A percentile compares a stretch with the other conserved stretches of the same genome.
phyloP scores from a whole-genome alignment of 1,140 invertebrate species.

The Zaprionus nigranus region DNA sequence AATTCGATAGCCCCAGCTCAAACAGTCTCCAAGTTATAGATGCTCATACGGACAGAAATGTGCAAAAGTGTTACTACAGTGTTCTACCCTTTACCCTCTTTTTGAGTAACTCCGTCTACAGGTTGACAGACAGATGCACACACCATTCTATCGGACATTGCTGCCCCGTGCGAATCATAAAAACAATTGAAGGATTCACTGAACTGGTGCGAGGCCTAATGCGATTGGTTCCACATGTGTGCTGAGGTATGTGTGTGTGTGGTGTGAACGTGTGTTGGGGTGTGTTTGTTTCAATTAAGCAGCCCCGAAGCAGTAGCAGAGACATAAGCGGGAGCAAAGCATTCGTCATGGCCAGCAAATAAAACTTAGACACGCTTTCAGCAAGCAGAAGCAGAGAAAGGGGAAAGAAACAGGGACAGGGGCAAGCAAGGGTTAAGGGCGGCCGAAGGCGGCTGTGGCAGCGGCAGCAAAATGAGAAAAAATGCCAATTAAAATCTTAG shows the following conservation, averaged over 20 bases:
- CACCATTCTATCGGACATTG: not conserved
- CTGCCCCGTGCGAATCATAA: not conserved
- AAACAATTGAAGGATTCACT: slow-evolving; percentile 40
- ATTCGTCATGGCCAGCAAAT: slow-evolving; percentile 80
- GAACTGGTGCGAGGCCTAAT: slow-evolving; percentile 62
- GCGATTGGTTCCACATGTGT: slow-evolving; percentile 69
- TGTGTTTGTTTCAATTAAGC: slow-evolving; percentile 72
- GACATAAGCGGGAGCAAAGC: slow-evolving; percentile 1
- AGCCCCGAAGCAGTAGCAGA: slow-evolving; percentile 10
- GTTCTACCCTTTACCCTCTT: too few relatives aligned
- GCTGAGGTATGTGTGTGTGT: slow-evolving; percentile 18
- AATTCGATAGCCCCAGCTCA: not conserved
- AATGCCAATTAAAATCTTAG: slow-evolving; percentile 83
- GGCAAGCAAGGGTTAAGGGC: slow-evolving; percentile 34
- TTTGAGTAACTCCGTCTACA: not conserved
- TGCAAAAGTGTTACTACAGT: too few relatives aligned
- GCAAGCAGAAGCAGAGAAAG: not conserved
- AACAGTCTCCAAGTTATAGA: not conserved
- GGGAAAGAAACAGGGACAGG: not conserved
- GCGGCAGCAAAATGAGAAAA: slow-evolving; percentile 42
- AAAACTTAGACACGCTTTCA: slow-evolving; percentile 76
- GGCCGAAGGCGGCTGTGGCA: slow-evolving; percentile 11
- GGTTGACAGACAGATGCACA: not conserved
- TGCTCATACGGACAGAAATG: not conserved
- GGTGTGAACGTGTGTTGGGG: slow-evolving; percentile 29